Evolutionary conservation across 2,113 vertebrate genomes (phyloP), one percentile per base, ranked within the genome.

Genomic region (Astur gentilis): DNA sequence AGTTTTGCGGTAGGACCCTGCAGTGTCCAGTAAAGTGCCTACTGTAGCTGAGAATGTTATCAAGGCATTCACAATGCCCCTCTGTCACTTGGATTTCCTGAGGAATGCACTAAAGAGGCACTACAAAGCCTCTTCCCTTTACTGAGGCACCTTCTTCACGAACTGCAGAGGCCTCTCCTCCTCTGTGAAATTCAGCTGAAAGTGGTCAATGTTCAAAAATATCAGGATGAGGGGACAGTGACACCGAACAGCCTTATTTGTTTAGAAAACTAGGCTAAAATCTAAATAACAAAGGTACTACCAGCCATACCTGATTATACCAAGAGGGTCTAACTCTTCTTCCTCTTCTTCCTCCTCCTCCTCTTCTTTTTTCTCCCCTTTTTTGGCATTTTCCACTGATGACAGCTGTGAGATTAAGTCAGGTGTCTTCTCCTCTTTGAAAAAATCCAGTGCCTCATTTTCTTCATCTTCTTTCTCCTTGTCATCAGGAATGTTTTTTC

Each of bases 251-350:
- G 73, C 27, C 21, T 49, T 70, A 58, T 38, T 32, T 75, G 11
- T 80, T 83, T 11, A 64, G 32, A 83, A 91, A 85, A 89, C 19
- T 32, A 67, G 25, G 14, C 44, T 76, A 84, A 79, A 87, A 82
- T 32, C 8, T 32, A 85, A 91, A 22, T 14, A 71, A 67, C 11
- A 31, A 86, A 47, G 40, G 49, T 38, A 87, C 45, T 21, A 55
- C 49, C 55, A 89, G 38, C 61, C 97, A 81, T 98, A 99, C 99
- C 98, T 98, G 50, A 98, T 96, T 95, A 98, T 98, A 77, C 99
- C 98, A 95, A 99, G 97, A 25, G 98, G 99, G 45, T 99, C 99
- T 79, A 98, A 83, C 9, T 71, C 94, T 73, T 98, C 98, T n/a
- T 98, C 98, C 26, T 97, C 98, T 32, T 98, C 97, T 32, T 98